Evolutionary conservation across 1,140 invertebrate genomes (phyloP).

Genomic region (Drosophila pachea): DNA sequence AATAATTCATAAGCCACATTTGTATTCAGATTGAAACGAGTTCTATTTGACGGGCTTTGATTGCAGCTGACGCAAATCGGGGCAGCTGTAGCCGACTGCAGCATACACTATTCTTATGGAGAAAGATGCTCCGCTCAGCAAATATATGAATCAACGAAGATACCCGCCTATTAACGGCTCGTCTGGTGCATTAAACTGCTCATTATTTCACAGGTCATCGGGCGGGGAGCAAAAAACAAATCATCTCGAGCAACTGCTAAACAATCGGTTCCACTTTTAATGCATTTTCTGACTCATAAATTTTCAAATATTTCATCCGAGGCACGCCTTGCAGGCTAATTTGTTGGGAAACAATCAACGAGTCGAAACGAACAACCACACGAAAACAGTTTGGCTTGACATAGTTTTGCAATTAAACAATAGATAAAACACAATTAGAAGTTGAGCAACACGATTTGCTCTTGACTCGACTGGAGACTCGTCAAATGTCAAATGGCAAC

Average conservation of each 20-base stretch:
- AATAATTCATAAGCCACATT: conserved; percentile 9
- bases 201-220: neutral
- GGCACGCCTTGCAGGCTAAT: conserved; percentile 21
- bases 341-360: neutral
- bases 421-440: conserved; percentile 59
- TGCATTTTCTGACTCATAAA: conserved; percentile 29
- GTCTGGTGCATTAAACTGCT: neutral
- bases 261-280: conserved; percentile 7
- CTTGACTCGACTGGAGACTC: conserved; percentile 42
- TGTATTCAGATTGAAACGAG: neutral
- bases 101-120: neutral
- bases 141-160: too few relatives aligned
- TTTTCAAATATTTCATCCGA: conserved; percentile 29
- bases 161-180: too few relatives aligned
- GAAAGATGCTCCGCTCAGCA: neutral
- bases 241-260: conserved; percentile 17
- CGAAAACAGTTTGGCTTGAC: conserved; percentile 30
- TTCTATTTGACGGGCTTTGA: neutral
- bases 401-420: conserved; percentile 68
- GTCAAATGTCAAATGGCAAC: conserved; percentile 58
- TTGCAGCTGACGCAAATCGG: neutral
- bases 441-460: conserved; percentile 64
- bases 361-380: conserved; percentile 7
- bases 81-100: neutral
- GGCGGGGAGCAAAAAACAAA: neutral